Evolutionary conservation across 2,888 invertebrate genomes (phyloP), one percentile per base, ranked within the genome.

Genomic region (Uloborus plumipes): DNA sequence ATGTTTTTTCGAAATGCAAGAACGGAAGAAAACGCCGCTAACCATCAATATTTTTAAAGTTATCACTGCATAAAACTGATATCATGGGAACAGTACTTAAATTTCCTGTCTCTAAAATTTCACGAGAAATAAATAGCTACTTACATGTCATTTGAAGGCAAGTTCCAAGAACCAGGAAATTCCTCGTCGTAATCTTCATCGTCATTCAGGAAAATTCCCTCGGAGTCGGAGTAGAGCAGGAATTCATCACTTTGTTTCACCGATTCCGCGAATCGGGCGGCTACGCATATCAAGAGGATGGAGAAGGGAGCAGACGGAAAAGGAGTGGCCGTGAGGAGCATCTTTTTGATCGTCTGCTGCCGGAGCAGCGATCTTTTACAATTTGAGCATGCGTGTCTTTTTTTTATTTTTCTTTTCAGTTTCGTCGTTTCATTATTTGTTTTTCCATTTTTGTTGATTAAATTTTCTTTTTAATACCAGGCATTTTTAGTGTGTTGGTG

Each of bases 131-230:
- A 39, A 31, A 26, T 51, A 39, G 6, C 20, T 31, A 53, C 67
- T 67, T 69, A 80, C 79, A 22, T 80, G 20, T 80, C 79, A 6
- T 67, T 62, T 16, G 73, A 51, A 9, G 79, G 79, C 20, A 73
- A 22, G 58, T 73, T 73, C 79, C 79, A 80, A 0, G 79, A 73
- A 3, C 69, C 73, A 11, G 69, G 61, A 55, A 80, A 73, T 16
- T 80, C 79, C 49, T 79, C 79, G 53, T 74, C 70, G 39, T 74
- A 81, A 64, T 80, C 80, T 13, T 71, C 73, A 26, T 70, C 67
- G 26, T 58, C 69, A 20, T 62, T 51, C 4, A 65, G 59, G n/a
- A 69, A 64, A 47, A 51, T 20, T 15, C 69, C 79, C 2, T 61
- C 67, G 6, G 62, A 73, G 13, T 73, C 67, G 11, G 66, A 73